Base-by-base conservation (phyloP, 2,113 vertebrate species). In the Atractosteus spatula region DNA sequence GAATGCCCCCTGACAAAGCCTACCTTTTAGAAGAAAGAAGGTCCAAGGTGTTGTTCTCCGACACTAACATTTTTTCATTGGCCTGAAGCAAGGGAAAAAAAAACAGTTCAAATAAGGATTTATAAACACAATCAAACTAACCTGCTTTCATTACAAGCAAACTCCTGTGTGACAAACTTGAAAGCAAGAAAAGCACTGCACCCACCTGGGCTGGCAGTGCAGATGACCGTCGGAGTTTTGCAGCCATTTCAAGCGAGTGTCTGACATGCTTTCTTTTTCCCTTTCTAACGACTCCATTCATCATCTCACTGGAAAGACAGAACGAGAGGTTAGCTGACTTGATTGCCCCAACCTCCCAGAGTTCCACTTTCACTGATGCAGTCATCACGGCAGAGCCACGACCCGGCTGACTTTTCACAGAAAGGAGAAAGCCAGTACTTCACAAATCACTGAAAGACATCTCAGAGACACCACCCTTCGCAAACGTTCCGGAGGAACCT, bases 221-320 rank as follows among this genome's bases (percentile, higher is more conserved):
- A 76, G 75, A 77, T 67, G 89, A 78, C 77, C 86, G 78, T 74
- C 84, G 86, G 59, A 86, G 83, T 82, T 88, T 89, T 64, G 85
- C 84, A 76, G 84, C 91, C 66, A 90, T 93, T 82, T 96, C 95
- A 82, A 94, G 91, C 73, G 94, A 92, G 77, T 91, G 91, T 75
- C 88, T 83, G 75, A 89, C 91, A 76, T 93, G 93, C 79, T 96
- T 98, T 91, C 95, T 94, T 87, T 95, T 97, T 84, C 91, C 96
- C 84, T 94, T 95, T 86, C 91, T 96, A 76, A 92, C 92, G 82
- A 91, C 86, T 80, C 95, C 95, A 83, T 97, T 99, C 75, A 89
- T 95, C 82, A 96, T 79, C 79, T 92, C 83, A 86, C 90, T 94
- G 85, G 81, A 47, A 76, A 68, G 17, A 72, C 3, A 66, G 2